Conservation (phyloP, 2,113 vertebrate genomes). For the Calypte anna region DNA sequence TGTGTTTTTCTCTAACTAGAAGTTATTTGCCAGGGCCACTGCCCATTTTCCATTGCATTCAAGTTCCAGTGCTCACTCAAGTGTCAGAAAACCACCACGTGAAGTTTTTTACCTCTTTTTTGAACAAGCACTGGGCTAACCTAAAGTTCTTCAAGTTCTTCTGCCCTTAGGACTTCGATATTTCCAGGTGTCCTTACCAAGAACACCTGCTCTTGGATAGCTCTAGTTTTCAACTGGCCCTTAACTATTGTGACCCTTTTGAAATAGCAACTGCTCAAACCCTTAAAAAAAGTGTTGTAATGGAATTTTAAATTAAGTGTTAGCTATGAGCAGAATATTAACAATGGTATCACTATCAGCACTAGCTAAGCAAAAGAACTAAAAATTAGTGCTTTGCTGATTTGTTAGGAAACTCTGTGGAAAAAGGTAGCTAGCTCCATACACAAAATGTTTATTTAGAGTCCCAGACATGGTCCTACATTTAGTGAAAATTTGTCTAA, state of each 20-base stretch:
- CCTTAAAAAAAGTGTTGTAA: background rate
- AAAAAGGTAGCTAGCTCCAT: background rate
- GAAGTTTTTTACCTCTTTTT: background rate
- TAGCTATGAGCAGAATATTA: background rate
- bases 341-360: background rate
- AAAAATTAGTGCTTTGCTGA: background rate
- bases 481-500: background rate
- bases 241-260: background rate
- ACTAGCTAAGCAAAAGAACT: background rate
- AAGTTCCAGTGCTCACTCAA: background rate
- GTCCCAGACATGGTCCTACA: background rate
- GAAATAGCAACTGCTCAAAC: background rate
- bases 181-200: background rate
- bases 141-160: background rate
- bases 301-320: background rate
- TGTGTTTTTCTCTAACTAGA: background rate
- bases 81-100: background rate
- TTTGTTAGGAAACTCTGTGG: background rate
- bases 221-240: background rate
- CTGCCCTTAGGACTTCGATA: background rate
- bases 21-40: background rate
- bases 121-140: background rate
- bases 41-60: fast-evolving
- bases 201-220: background rate
- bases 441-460: background rate